Base-by-base conservation (phyloP, 92 coral and sea anemone species). In the Scolanthus callimorphus region DNA sequence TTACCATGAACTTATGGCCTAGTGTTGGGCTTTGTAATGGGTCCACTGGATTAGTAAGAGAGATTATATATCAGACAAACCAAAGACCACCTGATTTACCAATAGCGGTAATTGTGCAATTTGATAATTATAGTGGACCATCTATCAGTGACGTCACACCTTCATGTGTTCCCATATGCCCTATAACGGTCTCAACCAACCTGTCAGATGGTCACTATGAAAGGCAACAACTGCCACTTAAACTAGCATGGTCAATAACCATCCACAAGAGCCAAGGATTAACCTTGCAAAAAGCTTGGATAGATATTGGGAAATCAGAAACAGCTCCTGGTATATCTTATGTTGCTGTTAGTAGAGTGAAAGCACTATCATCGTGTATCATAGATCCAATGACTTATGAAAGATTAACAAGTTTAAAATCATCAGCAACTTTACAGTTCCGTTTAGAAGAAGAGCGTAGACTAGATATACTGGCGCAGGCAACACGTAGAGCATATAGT, bases 151-250 rank as follows among this genome's bases (percentile, higher is more conserved):
- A 56, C 28, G 34, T 51, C 37, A 24, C 44, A 49, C 70, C 84
- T 69, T 71, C 73, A 30, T 78, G n/a, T n/a, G 85, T 78, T 29
- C 79, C 85, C 28, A 78, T 78, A 54, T 56, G 65, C 45, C 85
- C 85, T 20, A 55, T 78, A 17, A 63, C 79, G 37, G 79, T 70
- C 20, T 56, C 75, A 10, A 26, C 75, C 3, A 13, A 76, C 24
- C 20, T 46, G 51, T 22, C 46, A 30, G 59, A 52, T 23, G 52
- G 52, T 46, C 19, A 6, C 22, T 21, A 46, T 46, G 52, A 46
- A 20, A 46, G 52, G 80, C 73, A 68, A 29, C 77, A 77, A 43
- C 45, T 77, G 8, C 83, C 83, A 26, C 69, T 67, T 25, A 76
- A n/a, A 60, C 62, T 76, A 10, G 69, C 82, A 26, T 67, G 68